Conservation (phyloP, 1,140 invertebrate species). For the Hylyphantes graminicola region DNA sequence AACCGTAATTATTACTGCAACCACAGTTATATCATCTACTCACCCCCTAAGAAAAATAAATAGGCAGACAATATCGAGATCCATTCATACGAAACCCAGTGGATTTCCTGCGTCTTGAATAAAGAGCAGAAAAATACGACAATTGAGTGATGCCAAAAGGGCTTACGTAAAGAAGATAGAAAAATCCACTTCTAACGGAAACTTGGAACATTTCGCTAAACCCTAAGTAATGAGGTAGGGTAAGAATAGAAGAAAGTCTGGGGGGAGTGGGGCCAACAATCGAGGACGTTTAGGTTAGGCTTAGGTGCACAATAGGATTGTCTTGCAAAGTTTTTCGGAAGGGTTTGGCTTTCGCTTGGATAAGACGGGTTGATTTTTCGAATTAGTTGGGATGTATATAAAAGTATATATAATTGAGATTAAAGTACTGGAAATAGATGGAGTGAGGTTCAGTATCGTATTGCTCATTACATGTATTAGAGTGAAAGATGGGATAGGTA, state of each 20-base stretch:
- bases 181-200: constrained; percentile 19
- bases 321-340: constrained; percentile 7
- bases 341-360: background rate
- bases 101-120: background rate
- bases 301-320: constrained; percentile 17
- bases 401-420: too few relatives aligned
- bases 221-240: constrained; percentile 27
- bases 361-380: too few relatives aligned
- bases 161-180: constrained; percentile 21
- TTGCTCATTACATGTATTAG: too few relatives aligned
- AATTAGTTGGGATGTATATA: too few relatives aligned
- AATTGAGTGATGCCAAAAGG: constrained; percentile 21
- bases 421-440: too few relatives aligned
- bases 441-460: too few relatives aligned
- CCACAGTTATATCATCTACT: too few relatives aligned
- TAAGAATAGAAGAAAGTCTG: constrained; percentile 13
- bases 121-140: constrained; percentile 5
- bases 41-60: too few relatives aligned
- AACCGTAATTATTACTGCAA: too few relatives aligned
- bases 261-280: background rate
- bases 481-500: too few relatives aligned
- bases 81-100: too few relatives aligned
- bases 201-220: constrained; percentile 21
- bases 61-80: too few relatives aligned
- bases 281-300: background rate